Evolutionary conservation across 1,140 invertebrate species (phyloP).

Genomic region (Hypothenemus hampei): DNA sequence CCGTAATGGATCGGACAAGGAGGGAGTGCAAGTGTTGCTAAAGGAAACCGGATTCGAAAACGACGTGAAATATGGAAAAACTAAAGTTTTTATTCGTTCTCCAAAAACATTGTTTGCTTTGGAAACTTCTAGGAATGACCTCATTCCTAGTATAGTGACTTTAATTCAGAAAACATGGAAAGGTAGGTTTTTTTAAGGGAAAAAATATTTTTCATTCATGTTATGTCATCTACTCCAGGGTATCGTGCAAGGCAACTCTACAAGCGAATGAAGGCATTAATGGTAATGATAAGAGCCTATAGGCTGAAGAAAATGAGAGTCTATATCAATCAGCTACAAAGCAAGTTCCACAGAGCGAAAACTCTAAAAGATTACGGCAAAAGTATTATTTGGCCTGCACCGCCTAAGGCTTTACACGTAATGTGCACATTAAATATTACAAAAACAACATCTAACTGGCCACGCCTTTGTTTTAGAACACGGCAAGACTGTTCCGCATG

Average conservation of each 20-base stretch:
- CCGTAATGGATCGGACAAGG: conserved; percentile 65
- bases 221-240: conserved; percentile 18
- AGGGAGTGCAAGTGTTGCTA: conserved; percentile 80
- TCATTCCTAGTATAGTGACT: conserved; percentile 85
- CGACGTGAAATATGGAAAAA: conserved; percentile 91
- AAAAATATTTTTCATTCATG: neutral
- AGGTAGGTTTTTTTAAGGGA: conserved; percentile 48
- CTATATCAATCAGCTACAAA: conserved; percentile 68
- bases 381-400: conserved; percentile 71
- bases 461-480: conserved; percentile 6
- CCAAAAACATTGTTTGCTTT: conserved; percentile 85
- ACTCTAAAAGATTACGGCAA: conserved; percentile 71
- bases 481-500: conserved; percentile 15
- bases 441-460: neutral
- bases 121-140: conserved; percentile 73
- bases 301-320: conserved; percentile 75
- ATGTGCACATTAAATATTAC: neutral
- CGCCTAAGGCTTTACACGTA: conserved; percentile 54
- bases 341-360: conserved; percentile 56
- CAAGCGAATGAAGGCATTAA: conserved; percentile 78
- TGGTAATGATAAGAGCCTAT: conserved; percentile 79
- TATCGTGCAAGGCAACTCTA: conserved; percentile 72
- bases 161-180: conserved; percentile 93
- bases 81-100: conserved; percentile 90
- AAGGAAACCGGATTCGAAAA: conserved; percentile 69